Conservation (phyloP, 2,797 vertebrate genomes). For the Tokudaia muenninki region DNA sequence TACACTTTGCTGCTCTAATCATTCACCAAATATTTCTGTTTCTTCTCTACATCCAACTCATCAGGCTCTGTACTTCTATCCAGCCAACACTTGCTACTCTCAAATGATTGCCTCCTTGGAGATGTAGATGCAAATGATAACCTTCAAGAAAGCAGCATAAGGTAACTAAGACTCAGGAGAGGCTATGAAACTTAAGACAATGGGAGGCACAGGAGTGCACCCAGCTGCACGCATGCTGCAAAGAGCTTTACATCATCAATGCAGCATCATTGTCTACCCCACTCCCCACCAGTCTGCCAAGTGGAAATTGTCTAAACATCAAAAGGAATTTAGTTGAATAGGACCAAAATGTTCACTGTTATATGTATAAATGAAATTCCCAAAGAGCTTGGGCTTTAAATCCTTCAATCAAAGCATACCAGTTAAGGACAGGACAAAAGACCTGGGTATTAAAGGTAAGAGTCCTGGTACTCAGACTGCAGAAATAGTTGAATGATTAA, state of each 20-base stretch:
- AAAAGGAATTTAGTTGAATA: not conserved
- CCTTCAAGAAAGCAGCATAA: not conserved
- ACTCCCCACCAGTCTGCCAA: not conserved
- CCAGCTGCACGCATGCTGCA: not conserved
- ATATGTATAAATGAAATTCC: not conserved
- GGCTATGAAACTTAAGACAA: not conserved
- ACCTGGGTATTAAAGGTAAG: not conserved
- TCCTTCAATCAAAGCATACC: not conserved
- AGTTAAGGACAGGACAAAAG: not conserved
- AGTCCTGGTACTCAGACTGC: too few relatives aligned
- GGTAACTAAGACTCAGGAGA: too few relatives aligned
- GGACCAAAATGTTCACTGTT: not conserved
- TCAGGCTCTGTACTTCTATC: not conserved
- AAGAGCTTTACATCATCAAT: not conserved
- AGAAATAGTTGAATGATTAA: not conserved
- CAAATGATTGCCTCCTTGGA: not conserved
- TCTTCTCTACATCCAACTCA: not conserved
- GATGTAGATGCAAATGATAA: not conserved
- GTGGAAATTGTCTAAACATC: not conserved
- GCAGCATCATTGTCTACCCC: not conserved
- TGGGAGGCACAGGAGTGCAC: not conserved
- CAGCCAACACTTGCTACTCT: not conserved
- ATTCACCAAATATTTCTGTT: not conserved
- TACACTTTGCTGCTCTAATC: not conserved
- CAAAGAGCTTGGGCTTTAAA: not conserved